A percentile compares a stretch with the other conserved stretches of the same genome.
Evolutionary conservation across 1,140 invertebrate species (phyloP).

Genomic region (Tribolium castaneum): DNA sequence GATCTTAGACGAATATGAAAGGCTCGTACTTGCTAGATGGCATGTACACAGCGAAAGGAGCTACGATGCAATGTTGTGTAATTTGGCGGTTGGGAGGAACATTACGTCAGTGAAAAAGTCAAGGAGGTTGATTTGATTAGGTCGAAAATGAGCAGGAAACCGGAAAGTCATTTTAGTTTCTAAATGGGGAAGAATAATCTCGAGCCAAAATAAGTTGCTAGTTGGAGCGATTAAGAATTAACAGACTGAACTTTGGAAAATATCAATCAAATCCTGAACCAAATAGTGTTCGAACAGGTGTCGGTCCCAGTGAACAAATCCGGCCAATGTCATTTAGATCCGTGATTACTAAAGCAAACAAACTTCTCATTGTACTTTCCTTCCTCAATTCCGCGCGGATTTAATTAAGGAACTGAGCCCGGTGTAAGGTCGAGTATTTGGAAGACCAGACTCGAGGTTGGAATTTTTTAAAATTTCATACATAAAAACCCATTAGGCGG

Average conservation of each 20-base stretch:
- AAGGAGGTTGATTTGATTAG: conserved; percentile 14
- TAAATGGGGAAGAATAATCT: neutral
- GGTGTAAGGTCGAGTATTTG: conserved; percentile 19
- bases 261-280: neutral
- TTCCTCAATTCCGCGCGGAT: conserved; percentile 7
- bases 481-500: conserved; percentile 20
- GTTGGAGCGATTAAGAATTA: no score
- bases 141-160: neutral
- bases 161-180: neutral
- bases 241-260: neutral
- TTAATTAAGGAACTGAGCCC: conserved; percentile 32
- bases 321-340: neutral
- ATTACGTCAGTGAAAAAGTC: conserved; percentile 13
- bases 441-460: conserved; percentile 23
- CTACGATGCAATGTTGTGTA: conserved; percentile 9
- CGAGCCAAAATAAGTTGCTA: neutral
- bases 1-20: conserved; percentile 8
- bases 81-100: conserved; percentile 18
- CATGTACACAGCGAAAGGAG: conserved; percentile 21
- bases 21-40: neutral
- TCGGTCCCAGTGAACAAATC: neutral
- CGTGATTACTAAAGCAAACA: conserved; percentile 14
- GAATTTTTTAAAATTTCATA: neutral
- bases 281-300: neutral
- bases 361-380: conserved; percentile 21